Conservation (phyloP, 1,140 invertebrate genomes). For the Subanguina moxae region DNA sequence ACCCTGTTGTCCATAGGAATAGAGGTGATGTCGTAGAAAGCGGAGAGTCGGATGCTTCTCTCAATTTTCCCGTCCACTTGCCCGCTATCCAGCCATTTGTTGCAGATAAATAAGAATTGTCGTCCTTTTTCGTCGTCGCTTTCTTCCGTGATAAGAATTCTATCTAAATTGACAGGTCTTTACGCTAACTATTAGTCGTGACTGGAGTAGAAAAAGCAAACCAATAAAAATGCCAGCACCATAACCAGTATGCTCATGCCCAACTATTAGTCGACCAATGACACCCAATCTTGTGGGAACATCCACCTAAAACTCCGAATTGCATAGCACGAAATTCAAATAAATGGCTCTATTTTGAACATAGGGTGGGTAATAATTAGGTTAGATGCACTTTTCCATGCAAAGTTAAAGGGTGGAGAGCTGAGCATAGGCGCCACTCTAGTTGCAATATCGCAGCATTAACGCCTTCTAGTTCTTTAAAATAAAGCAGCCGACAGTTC, state of each 20-base stretch:
- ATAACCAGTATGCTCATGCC: constrained; percentile 40
- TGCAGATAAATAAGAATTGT: constrained; percentile 41
- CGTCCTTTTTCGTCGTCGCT: constrained; percentile 15
- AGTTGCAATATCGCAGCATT: no score
- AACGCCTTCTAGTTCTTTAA: no score
- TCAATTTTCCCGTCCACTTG: constrained; percentile 48
- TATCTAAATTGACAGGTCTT: constrained; percentile 11
- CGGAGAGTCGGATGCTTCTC: constrained; percentile 29
- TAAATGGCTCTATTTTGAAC: no score
- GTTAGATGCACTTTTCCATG: no score
- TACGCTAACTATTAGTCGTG: no score
- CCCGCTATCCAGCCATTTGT: constrained; percentile 47
- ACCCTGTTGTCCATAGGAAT: constrained; percentile 33
- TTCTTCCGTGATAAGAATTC: constrained; percentile 39
- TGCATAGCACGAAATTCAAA: no score
- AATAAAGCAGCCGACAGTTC: no score
- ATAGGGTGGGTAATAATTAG: no score
- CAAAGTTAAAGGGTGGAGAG: no score
- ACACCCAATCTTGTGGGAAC: constrained; percentile 30
- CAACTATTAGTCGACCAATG: constrained; percentile 30
- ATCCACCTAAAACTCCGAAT: constrained; percentile 21
- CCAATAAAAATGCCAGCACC: constrained; percentile 46
- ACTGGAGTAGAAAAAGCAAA: background rate
- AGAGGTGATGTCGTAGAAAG: constrained; percentile 37
- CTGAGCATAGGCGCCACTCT: no score